A percentile compares a stretch with the other conserved stretches of the same genome.
Conservation (phyloP, 2,888 invertebrate species). For the Cryptocephalus primarius region DNA sequence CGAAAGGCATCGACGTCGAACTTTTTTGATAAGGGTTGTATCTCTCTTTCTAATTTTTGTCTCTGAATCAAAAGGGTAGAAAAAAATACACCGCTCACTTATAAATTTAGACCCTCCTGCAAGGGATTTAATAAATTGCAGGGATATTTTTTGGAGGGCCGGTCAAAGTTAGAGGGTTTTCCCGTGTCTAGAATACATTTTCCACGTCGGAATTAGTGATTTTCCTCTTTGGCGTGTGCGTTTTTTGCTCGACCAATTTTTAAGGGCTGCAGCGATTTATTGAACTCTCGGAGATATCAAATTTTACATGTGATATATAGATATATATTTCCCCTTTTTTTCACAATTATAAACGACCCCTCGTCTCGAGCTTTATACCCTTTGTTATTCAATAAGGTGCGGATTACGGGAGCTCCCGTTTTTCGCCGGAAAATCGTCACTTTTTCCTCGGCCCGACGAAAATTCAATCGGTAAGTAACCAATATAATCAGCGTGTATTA, state of each 20-base stretch:
- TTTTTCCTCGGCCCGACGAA: too few species aligned
- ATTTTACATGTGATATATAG: conserved; percentile 11
- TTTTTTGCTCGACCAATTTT: conserved; percentile 18
- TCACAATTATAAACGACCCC: too few species aligned
- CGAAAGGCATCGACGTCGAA: conserved; percentile 7
- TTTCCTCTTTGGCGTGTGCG: conserved; percentile 17
- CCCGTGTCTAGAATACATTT: conserved; percentile 10
- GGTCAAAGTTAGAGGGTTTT: conserved; percentile 4
- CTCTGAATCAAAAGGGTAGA: conserved; percentile 11
- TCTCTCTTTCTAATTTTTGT: conserved; percentile 11
- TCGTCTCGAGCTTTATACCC: too few species aligned
- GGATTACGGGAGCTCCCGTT: too few species aligned
- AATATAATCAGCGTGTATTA: too few species aligned
- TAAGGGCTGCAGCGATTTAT: conserved; percentile 19
- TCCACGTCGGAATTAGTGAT: conserved; percentile 19
- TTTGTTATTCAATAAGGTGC: conserved; percentile 1
- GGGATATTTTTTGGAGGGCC: conserved; percentile 4
- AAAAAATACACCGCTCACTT: conserved; percentile 12
- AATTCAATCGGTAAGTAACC: too few species aligned
- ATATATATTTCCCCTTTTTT: conserved; percentile 9
- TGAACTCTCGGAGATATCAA: conserved; percentile 17
- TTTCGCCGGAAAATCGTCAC: too few species aligned
- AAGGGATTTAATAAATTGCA: conserved; percentile 9
- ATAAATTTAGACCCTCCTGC: conserved; percentile 12
- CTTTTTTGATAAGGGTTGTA: conserved; percentile 12